Base-by-base conservation (phyloP, 2,797 vertebrate species). In the Syndactyla subalaris region DNA sequence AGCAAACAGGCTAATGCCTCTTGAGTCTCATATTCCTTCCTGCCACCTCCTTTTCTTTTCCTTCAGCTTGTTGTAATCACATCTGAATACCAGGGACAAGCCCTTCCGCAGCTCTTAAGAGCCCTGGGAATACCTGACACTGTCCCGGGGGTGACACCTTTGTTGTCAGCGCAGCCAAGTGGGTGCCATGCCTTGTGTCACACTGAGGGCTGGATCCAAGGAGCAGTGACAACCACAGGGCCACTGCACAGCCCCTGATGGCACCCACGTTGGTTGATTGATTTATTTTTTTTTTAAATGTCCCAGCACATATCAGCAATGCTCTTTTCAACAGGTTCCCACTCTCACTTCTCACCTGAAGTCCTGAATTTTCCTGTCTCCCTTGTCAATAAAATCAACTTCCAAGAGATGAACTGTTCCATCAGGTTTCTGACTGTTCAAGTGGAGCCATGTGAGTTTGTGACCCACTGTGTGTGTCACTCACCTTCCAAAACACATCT, bases 1-100 rank as follows among this genome's bases (percentile, higher is more conserved):
- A 54, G 93, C 85, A 89, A 95, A 92, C 87, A 95, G 67, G 18
- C 75, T 95, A 95, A 96, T 97, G 85, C 85, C 89, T 95, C 95
- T 96, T 77, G 78, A 95, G 66, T 45, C 78, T 74, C 92, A 19
- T 85, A 67, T 55, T 95, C 85, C 92, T 95, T 95, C 96, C 95
- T 97, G 94, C 55, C 73, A 63, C 79, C 63, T 90, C 84, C 68
- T 89, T 74, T 62, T 83, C 65, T 92, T 89, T 57, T 12, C 14
- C 67, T 87, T 89, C 45, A 85, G 49, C 48, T 68, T 45, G 41
- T 27, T 89, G 80, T 26, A 55, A 85, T 76, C 78, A 26, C 67
- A 74, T 85, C 86, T 92, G 74, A 88, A 62, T 59, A 51, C 68
- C 77, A 51, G 62, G 49, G 63, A 82, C 36, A 10, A 68, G 78